These are phyloP conservation scores for Acronicta leporina DNA, from an alignment of 2,888 invertebrate genomes.

Conservation along the genomic window DNA sequence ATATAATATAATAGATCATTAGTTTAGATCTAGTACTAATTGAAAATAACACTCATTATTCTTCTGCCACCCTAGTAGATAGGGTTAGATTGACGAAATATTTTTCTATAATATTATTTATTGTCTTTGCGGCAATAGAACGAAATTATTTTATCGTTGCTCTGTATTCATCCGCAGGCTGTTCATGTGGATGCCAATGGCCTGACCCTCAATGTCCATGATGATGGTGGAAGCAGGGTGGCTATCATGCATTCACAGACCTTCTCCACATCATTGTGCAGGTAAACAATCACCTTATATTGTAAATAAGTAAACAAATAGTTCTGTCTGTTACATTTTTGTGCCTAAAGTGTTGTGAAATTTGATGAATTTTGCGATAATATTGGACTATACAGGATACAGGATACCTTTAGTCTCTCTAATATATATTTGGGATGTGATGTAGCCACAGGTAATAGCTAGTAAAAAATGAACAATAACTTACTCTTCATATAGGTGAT, in stretches of 20 bases:
- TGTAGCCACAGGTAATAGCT: too few species aligned
- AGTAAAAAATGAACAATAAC: neutral
- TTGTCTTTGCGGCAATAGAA: neutral
- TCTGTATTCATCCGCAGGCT: conserved; percentile 62
- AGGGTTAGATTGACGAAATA: neutral
- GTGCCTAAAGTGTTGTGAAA: too few species aligned
- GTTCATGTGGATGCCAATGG: conserved; percentile 80
- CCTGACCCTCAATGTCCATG: conserved; percentile 78
- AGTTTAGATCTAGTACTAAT: too few species aligned
- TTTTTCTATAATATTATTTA: neutral
- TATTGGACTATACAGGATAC: too few species aligned
- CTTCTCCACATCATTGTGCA: conserved; percentile 80
- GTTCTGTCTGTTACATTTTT: too few species aligned
- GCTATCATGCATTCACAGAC: conserved; percentile 82
- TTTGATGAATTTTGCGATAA: too few species aligned
- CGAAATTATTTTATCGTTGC: neutral
- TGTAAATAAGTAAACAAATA: neutral
- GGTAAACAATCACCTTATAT: conserved; percentile 61
- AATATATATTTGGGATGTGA: too few species aligned
- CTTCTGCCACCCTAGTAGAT: too few species aligned
- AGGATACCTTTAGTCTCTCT: too few species aligned
- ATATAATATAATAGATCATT: neutral
- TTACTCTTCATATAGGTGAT: neutral
- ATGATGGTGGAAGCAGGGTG: conserved; percentile 76
- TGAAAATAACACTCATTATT: too few species aligned